These are phyloP conservation scores for Lutjanus erythropterus DNA, from an alignment of 2,113 vertebrate species.

Conservation along the genomic window DNA sequence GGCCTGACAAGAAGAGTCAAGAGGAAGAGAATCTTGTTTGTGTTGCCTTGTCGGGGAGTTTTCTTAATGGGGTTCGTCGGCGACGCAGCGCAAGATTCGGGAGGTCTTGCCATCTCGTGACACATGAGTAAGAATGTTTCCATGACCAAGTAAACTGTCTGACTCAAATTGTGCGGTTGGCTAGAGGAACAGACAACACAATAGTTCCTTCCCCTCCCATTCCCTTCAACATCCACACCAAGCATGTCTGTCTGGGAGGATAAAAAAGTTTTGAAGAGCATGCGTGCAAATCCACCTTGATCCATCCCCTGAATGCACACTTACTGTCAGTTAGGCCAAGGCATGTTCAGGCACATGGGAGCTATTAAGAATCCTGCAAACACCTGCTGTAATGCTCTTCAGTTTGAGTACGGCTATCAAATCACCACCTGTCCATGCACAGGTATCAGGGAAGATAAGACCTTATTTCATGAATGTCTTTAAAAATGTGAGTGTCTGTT, in stretches of 20 bases:
- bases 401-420: slow-evolving; percentile 57
- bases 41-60: slow-evolving; percentile 69
- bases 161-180: slow-evolving; percentile 66
- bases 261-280: slow-evolving; percentile 54
- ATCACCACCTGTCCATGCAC: slow-evolving; percentile 62
- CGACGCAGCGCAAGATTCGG: slow-evolving; percentile 46
- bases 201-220: slow-evolving; percentile 38
- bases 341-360: slow-evolving; percentile 72
- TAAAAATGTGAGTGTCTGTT: slow-evolving; percentile 1
- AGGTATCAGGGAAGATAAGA: slow-evolving; percentile 39
- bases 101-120: slow-evolving; percentile 63
- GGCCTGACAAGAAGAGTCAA: slow-evolving; percentile 70
- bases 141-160: slow-evolving; percentile 60
- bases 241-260: slow-evolving; percentile 58
- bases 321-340: slow-evolving; percentile 61
- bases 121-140: slow-evolving; percentile 77
- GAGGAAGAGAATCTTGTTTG: slow-evolving; percentile 74
- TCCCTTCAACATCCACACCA: slow-evolving; percentile 48
- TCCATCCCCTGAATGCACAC: slow-evolving; percentile 60
- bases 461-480: slow-evolving; percentile 24
- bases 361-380: slow-evolving; percentile 65
- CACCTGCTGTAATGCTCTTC: slow-evolving; percentile 68
- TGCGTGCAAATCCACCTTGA: slow-evolving; percentile 67
- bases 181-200: slow-evolving; percentile 49
- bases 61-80: slow-evolving; percentile 66